phyloP scores from a whole-genome alignment of 2,797 vertebrate genomes.

The Holocentrus rufus region DNA sequence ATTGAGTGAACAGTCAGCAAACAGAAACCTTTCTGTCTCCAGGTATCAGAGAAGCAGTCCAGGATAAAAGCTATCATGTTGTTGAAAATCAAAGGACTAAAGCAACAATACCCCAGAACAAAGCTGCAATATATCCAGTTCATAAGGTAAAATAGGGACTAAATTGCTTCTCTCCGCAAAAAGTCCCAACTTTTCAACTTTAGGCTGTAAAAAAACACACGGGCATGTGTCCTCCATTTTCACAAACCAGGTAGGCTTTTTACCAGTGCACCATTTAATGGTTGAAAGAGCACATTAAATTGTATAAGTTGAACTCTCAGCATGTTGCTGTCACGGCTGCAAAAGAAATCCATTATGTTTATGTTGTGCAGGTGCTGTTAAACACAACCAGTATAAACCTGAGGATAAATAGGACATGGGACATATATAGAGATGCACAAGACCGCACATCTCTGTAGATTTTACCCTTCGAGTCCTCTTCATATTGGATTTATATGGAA shows the following conservation, averaged over 20 bases:
- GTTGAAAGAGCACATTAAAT: conserved; percentile 74
- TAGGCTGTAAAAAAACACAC: conserved; percentile 47
- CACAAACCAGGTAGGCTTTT: conserved; percentile 54
- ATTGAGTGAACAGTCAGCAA: conserved; percentile 51
- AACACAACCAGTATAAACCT: conserved; percentile 53
- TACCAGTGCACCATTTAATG: conserved; percentile 71
- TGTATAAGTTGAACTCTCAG: conserved; percentile 60
- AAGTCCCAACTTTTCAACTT: conserved; percentile 61
- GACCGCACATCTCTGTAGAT: conserved; percentile 44
- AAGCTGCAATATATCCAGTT: conserved; percentile 59
- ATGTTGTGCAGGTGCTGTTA: conserved; percentile 37
- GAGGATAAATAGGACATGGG: conserved; percentile 50
- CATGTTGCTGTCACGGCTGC: conserved; percentile 60
- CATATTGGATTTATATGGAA: conserved; percentile 11
- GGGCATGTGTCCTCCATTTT: conserved; percentile 59
- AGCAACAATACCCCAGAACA: conserved; percentile 65
- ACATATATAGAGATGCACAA: no score
- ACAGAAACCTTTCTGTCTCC: conserved; percentile 55
- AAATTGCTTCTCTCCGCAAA: conserved; percentile 74
- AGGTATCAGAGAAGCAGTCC: conserved; percentile 43
- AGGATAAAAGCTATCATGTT: conserved; percentile 71
- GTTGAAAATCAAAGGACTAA: conserved; percentile 63
- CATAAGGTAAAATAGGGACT: conserved; percentile 66
- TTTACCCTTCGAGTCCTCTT: conserved; percentile 19
- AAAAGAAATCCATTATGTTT: conserved; percentile 73